phyloP scores from a whole-genome alignment of 2,113 vertebrate species.

The Limnothrissa miodon region DNA sequence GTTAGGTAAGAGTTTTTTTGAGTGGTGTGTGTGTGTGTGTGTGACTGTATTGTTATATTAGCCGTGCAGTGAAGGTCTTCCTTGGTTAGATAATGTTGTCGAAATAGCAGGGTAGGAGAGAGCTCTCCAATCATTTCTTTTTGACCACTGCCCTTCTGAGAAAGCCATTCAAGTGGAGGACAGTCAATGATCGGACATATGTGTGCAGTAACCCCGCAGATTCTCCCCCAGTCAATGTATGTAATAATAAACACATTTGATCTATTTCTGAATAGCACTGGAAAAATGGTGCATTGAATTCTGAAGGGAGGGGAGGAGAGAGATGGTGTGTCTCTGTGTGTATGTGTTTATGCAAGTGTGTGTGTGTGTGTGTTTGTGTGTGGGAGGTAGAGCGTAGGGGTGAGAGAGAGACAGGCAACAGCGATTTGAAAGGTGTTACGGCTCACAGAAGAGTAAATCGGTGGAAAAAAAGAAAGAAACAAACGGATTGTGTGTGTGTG shows the following conservation, averaged over 20 bases:
- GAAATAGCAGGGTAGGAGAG: background rate
- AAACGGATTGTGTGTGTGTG: background rate
- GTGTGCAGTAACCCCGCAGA: background rate
- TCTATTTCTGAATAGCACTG: background rate
- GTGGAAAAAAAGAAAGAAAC: background rate
- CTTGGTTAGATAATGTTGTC: background rate
- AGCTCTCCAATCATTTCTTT: background rate
- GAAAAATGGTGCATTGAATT: background rate
- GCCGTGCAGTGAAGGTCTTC: background rate
- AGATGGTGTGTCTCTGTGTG: background rate
- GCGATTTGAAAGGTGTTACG: background rate
- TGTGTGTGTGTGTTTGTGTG: background rate
- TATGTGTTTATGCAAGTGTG: background rate
- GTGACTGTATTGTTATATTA: background rate
- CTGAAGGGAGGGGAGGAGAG: background rate
- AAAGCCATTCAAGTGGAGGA: background rate
- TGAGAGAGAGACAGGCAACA: background rate
- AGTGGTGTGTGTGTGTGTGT: background rate
- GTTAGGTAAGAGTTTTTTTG: slow-evolving; percentile 6
- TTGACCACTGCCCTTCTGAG: background rate
- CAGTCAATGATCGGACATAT: background rate
- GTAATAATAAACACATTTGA: background rate
- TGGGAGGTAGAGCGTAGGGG: background rate
- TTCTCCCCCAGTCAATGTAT: background rate
- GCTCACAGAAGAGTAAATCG: background rate